Evolutionary conservation across 2,888 invertebrate species (phyloP).

Genomic region (Choreutis nemorana): DNA sequence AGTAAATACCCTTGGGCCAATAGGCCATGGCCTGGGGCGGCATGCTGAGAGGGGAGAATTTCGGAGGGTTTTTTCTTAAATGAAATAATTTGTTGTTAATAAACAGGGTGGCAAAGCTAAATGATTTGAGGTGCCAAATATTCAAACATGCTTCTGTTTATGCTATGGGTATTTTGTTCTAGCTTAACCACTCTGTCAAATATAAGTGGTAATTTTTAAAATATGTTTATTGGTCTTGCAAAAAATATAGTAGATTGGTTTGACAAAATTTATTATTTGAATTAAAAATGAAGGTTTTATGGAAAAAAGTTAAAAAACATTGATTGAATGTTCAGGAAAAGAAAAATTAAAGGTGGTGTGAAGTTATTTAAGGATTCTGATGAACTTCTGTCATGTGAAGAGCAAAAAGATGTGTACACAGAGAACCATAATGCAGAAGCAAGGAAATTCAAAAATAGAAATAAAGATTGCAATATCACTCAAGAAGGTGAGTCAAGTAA

Average conservation of each 20-base stretch:
- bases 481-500: constrained; percentile 34
- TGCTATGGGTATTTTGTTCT: background rate
- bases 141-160: background rate
- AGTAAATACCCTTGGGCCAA: no score
- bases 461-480: constrained; percentile 15
- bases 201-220: no score
- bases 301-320: background rate
- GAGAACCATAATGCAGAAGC: constrained; percentile 33
- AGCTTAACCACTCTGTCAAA: no score
- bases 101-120: no score
- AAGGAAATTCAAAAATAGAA: constrained; percentile 28
- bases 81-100: no score
- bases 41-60: no score
- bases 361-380: constrained; percentile 51
- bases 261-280: no score
- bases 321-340: constrained; percentile 24
- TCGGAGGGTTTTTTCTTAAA: no score
- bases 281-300: background rate
- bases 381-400: constrained; percentile 40
- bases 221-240: no score
- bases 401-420: constrained; percentile 33
- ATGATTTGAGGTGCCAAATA: background rate
- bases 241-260: no score
- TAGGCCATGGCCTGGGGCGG: no score
- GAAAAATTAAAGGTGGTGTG: constrained; percentile 48